These are phyloP conservation scores for Elaphurus davidianus DNA, from an alignment of 2,113 vertebrate genomes.

Conservation along the genomic window DNA sequence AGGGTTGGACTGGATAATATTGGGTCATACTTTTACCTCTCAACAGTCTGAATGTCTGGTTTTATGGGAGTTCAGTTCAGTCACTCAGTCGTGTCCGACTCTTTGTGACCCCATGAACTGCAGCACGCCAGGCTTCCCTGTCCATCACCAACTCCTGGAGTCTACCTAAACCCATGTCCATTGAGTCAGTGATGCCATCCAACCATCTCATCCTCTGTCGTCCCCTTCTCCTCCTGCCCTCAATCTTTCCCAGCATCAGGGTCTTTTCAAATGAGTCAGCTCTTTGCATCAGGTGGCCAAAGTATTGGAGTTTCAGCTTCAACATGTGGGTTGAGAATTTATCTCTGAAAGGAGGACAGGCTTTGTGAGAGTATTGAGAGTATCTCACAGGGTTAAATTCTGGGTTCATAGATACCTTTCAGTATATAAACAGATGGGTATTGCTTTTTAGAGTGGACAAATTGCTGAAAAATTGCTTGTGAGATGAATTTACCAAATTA, in stretches of 20 bases:
- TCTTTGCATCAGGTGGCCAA: too few relatives aligned
- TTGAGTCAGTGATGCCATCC: too few relatives aligned
- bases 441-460: conserved; percentile 42
- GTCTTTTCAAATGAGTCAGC: too few relatives aligned
- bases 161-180: too few relatives aligned
- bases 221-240: too few relatives aligned
- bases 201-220: too few relatives aligned
- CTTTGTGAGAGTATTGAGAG: conserved; percentile 30
- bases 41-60: neutral
- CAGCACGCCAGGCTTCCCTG: too few relatives aligned
- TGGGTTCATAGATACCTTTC: conserved; percentile 4
- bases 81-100: too few relatives aligned
- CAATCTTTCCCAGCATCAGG: too few relatives aligned
- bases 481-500: conserved; percentile 41
- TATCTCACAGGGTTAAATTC: conserved; percentile 35
- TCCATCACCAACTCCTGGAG: too few relatives aligned
- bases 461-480: conserved; percentile 47
- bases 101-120: too few relatives aligned
- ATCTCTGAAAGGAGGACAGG: conserved; percentile 29
- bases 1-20: neutral
- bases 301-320: too few relatives aligned
- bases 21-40: conserved; percentile 8
- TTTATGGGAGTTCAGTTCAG: neutral
- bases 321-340: neutral
- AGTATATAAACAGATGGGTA: conserved; percentile 29